These are phyloP conservation scores for Sarcophilus harrisii DNA, from an alignment of 2,797 vertebrate genomes.

Conservation along the genomic window DNA sequence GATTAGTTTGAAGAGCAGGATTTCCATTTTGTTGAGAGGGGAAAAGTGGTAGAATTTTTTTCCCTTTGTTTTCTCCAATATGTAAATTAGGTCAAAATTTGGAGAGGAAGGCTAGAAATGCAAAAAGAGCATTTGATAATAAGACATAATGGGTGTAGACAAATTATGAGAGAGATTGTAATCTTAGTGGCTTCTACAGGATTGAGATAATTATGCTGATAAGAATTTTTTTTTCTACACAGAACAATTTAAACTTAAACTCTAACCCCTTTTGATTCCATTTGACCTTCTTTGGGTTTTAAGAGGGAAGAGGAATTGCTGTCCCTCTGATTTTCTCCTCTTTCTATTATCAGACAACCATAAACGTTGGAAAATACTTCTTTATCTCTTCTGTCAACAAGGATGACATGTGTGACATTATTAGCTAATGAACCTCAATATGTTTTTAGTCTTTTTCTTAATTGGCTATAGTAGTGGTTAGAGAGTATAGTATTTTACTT, in stretches of 20 bases:
- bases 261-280: background rate
- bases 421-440: constrained; percentile 10
- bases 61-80: constrained; percentile 19
- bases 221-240: background rate
- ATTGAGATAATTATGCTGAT: constrained; percentile 23
- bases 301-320: background rate
- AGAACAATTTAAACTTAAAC: background rate
- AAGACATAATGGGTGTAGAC: background rate
- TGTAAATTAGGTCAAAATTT: constrained; percentile 8
- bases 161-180: background rate
- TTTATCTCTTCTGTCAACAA: constrained; percentile 1
- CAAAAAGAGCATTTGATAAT: background rate
- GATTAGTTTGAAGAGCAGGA: background rate
- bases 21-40: background rate
- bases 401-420: constrained; percentile 3
- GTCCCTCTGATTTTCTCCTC: background rate
- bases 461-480: background rate
- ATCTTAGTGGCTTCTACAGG: background rate
- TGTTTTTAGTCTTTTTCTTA: constrained; percentile 36
- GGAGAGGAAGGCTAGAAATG: background rate
- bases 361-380: background rate
- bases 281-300: background rate
- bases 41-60: constrained; percentile 9
- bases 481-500: background rate
- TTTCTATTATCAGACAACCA: background rate